These are phyloP conservation scores for Lepisosteus oculatus DNA, from an alignment of 2,113 vertebrate genomes.

Conservation along the genomic window DNA sequence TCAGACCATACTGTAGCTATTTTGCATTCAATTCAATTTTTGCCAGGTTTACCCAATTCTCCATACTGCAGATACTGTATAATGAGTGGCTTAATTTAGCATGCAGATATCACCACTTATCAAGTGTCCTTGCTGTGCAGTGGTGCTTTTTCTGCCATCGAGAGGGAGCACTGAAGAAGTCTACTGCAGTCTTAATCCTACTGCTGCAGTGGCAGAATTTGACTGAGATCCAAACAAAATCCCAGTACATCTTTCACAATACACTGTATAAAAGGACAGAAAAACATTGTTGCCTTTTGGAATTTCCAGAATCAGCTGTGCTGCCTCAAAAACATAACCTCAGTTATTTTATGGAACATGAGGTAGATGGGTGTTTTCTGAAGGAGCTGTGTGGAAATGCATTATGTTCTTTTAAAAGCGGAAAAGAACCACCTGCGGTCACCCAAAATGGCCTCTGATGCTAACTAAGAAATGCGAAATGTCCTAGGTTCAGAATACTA, in stretches of 20 bases:
- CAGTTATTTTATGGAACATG: no score
- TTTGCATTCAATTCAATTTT: no score
- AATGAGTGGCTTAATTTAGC: background rate
- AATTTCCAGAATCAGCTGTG: no score
- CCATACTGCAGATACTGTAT: background rate
- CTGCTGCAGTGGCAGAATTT: background rate
- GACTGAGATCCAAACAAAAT: background rate
- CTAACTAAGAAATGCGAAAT: slow-evolving; percentile 22
- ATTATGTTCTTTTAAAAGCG: no score
- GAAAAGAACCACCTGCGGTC: background rate
- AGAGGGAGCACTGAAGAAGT: background rate
- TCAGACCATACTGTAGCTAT: no score
- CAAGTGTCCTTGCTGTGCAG: background rate
- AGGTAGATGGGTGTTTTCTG: no score
- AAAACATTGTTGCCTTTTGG: no score
- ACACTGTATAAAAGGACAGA: no score
- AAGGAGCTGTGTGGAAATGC: no score
- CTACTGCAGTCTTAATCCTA: background rate
- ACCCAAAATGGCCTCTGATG: slow-evolving; percentile 17
- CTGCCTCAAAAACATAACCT: no score
- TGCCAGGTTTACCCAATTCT: no score
- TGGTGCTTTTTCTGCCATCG: background rate
- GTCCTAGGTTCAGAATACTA: slow-evolving; percentile 1
- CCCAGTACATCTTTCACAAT: background rate
- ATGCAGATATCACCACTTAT: background rate